A percentile compares a stretch with the other conserved stretches of the same genome.
Conservation (phyloP, 37 sponge, comb jelly and placozoan species). For the Mnemiopsis leidyi region DNA sequence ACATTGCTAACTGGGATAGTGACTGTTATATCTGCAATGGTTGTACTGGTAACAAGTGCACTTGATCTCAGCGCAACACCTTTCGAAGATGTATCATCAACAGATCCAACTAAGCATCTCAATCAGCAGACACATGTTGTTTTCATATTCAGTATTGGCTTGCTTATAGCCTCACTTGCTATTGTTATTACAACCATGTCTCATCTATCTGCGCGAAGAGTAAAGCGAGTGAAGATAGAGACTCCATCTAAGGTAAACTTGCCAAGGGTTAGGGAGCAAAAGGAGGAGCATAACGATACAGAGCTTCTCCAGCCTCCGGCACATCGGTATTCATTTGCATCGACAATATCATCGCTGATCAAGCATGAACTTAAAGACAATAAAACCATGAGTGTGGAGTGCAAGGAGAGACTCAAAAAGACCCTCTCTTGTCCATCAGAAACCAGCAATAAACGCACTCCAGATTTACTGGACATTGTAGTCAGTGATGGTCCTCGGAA, state of each 20-base stretch:
- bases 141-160: slow-evolving; percentile 56
- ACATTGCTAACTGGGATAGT: slow-evolving; percentile 7
- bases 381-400: not conserved
- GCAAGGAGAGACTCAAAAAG: slow-evolving; percentile 23
- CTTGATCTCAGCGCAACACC: not conserved
- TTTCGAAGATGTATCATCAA: not conserved
- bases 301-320: not conserved
- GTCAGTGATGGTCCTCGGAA: not conserved
- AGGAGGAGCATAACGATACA: not conserved
- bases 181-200: slow-evolving; percentile 59
- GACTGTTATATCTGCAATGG: slow-evolving; percentile 59
- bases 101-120: not conserved
- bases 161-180: slow-evolving; percentile 41
- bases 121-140: slow-evolving; percentile 59
- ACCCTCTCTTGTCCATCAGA: slow-evolving; percentile 28
- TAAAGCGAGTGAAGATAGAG: not conserved
- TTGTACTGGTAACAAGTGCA: slow-evolving; percentile 63
- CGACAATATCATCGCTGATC: slow-evolving; percentile 36
- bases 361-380: slow-evolving; percentile 48
- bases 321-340: slow-evolving; percentile 50
- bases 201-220: slow-evolving; percentile 35
- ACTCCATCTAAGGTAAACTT: not conserved
- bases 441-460: not conserved
- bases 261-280: not conserved
- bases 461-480: not conserved